A percentile compares a stretch with the other conserved stretches of the same genome.
Conservation (phyloP, 2,888 invertebrate species). For the Branchipolynoe longqiensis region DNA sequence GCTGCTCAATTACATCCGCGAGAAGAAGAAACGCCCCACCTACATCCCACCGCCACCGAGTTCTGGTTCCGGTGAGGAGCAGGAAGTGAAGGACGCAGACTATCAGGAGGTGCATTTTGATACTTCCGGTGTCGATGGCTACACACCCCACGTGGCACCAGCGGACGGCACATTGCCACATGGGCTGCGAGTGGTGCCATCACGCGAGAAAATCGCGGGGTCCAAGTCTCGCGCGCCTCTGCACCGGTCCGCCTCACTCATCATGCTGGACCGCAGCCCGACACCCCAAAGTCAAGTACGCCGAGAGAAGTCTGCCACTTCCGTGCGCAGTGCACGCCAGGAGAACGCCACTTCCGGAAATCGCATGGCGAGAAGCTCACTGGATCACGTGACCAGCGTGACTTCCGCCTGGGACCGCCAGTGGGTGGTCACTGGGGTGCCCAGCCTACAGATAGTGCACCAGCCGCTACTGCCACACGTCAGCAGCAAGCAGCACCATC, state of each 20-base stretch:
- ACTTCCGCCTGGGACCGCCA: neutral
- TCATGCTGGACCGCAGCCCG: neutral
- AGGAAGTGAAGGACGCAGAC: neutral
- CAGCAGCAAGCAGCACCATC: slow-evolving; percentile 39
- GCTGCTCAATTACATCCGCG: slow-evolving; percentile 29
- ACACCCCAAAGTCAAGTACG: neutral
- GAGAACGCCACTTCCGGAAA: neutral
- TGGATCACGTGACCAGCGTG: slow-evolving; percentile 5
- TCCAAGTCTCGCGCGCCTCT: too few relatives aligned
- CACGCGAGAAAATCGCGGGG: too few relatives aligned
- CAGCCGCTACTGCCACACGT: neutral
- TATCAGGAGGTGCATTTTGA: slow-evolving; percentile 8
- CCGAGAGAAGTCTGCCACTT: neutral
- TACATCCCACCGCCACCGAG: slow-evolving; percentile 25
- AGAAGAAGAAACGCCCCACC: neutral
- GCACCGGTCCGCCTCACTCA: too few relatives aligned
- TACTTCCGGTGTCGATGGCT: slow-evolving; percentile 1
- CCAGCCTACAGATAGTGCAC: slow-evolving; percentile 8
- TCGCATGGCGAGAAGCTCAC: neutral
- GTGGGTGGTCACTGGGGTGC: slow-evolving; percentile 1
- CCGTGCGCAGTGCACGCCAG: neutral
- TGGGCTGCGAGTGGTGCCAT: neutral
- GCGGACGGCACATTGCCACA: neutral
- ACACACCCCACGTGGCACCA: neutral
- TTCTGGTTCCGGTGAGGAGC: slow-evolving; percentile 12